Percentiles rank a stretch among this genome's conserved stretches.
Conservation (phyloP, 1,140 invertebrate species). For the Plectrocnemia conspersa region DNA sequence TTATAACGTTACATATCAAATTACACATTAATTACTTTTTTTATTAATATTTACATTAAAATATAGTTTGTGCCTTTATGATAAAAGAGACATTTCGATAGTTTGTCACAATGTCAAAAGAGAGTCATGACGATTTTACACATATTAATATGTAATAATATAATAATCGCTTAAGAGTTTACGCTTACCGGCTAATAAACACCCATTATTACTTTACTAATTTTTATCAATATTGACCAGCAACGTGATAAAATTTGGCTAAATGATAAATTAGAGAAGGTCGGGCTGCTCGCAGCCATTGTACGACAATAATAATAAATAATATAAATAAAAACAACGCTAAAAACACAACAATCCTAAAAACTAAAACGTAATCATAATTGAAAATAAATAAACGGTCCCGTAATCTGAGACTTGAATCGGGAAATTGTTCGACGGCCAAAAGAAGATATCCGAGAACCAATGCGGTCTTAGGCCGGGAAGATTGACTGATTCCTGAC, state of each 20-base stretch:
- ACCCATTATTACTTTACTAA: conserved; percentile 11
- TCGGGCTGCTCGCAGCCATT: conserved; percentile 29
- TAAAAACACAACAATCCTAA: too few relatives aligned
- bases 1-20: neutral
- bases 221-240: conserved; percentile 35
- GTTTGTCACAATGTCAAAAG: conserved; percentile 5
- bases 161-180: conserved; percentile 5
- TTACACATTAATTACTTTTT: neutral
- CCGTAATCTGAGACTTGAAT: too few relatives aligned
- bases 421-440: too few relatives aligned
- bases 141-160: neutral
- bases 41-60: conserved; percentile 14
- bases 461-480: too few relatives aligned
- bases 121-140: neutral
- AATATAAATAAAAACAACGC: too few relatives aligned
- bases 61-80: conserved; percentile 17
- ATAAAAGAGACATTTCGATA: conserved; percentile 8
- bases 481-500: too few relatives aligned
- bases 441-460: too few relatives aligned
- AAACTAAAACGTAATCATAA: too few relatives aligned
- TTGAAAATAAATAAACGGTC: too few relatives aligned
- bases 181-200: conserved; percentile 11
- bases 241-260: conserved; percentile 31
- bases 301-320: too few relatives aligned
- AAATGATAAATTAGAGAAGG: conserved; percentile 19